Evolutionary conservation across 2,797 vertebrate species (phyloP).

Genomic region (Etheostoma perlongum): DNA sequence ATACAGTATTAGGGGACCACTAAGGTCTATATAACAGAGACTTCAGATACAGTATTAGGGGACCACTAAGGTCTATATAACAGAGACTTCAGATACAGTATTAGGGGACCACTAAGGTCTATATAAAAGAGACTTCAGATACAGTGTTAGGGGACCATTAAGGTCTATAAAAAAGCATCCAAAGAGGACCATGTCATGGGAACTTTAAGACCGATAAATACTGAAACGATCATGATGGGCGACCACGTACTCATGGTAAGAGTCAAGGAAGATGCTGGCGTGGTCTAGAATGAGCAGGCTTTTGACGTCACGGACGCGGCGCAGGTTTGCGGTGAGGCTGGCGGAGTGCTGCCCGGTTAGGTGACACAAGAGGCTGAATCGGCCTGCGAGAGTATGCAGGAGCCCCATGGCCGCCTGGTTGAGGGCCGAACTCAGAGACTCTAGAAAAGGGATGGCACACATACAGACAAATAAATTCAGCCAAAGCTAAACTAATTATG

Average conservation of each 20-base stretch:
- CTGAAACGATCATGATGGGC: background rate
- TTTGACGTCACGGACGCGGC: conserved; percentile 86
- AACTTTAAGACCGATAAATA: background rate
- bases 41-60: too few relatives aligned
- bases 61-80: too few relatives aligned
- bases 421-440: conserved; percentile 87
- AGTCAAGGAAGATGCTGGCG: conserved; percentile 90
- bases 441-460: conserved; percentile 68
- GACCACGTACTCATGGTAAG: conserved; percentile 88
- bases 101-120: too few relatives aligned
- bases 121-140: too few relatives aligned
- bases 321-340: conserved; percentile 91
- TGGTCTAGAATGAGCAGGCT: conserved; percentile 92
- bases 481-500: background rate
- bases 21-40: too few relatives aligned
- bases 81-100: too few relatives aligned
- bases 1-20: too few relatives aligned
- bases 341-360: conserved; percentile 94
- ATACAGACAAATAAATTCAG: background rate
- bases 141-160: too few relatives aligned
- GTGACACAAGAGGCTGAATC: conserved; percentile 92
- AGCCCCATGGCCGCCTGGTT: conserved; percentile 83
- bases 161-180: too few relatives aligned
- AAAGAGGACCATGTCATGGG: too few relatives aligned
- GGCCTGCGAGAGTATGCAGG: conserved; percentile 89